phyloP scores from a whole-genome alignment of 64 coral and sea anemone genomes.

The Porites lutea region DNA sequence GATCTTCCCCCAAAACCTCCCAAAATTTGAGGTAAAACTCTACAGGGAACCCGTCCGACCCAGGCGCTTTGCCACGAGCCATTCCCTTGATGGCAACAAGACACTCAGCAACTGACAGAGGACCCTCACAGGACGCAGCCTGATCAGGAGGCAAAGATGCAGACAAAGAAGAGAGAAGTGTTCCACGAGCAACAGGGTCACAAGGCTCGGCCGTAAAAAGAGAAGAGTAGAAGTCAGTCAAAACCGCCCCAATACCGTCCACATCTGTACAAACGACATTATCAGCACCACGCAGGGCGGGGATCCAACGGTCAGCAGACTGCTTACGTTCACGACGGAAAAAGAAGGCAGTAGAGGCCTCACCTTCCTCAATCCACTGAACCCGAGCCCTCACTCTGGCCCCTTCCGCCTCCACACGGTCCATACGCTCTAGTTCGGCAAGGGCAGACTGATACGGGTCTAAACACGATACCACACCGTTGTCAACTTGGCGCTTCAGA shows the following conservation, averaged over 20 bases:
- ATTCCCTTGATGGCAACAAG: neutral
- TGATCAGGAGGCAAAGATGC: neutral
- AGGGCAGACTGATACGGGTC: neutral
- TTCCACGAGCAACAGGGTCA: no score
- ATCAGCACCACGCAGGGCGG: neutral
- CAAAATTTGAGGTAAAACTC: neutral
- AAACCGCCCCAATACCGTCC: neutral
- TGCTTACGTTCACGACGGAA: neutral
- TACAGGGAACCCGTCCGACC: neutral
- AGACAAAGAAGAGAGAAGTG: neutral
- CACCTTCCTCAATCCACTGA: slow-evolving; percentile 38
- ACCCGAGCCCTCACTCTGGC: neutral
- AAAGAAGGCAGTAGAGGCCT: slow-evolving; percentile 3
- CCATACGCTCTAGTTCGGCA: neutral
- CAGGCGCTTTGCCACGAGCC: neutral
- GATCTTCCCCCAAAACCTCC: neutral
- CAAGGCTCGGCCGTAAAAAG: neutral
- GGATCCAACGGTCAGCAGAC: neutral
- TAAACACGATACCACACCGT: neutral
- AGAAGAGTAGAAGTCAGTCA: neutral
- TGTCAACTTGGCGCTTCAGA: neutral
- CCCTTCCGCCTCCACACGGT: neutral
- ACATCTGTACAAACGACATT: neutral
- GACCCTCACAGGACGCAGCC: neutral
- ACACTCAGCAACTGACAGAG: neutral